Conservation (phyloP, 2,797 vertebrate genomes). For the Micromesistius poutassou region DNA sequence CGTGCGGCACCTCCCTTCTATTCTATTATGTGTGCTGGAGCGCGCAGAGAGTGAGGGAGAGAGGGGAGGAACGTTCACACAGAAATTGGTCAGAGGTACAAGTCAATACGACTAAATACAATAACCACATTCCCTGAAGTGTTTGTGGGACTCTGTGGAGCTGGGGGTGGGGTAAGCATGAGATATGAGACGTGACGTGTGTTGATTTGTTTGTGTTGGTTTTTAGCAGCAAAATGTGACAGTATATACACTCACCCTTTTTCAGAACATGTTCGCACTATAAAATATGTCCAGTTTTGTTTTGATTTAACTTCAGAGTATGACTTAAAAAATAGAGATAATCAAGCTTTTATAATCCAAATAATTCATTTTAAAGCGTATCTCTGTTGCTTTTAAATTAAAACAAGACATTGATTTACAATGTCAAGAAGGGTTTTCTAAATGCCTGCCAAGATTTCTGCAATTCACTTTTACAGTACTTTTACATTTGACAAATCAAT, state of each 20-base stretch:
- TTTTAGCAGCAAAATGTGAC: background rate
- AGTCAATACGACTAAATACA: conserved; percentile 55
- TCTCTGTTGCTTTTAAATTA: background rate
- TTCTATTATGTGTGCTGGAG: conserved; percentile 53
- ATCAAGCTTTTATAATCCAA: background rate
- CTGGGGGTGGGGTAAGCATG: background rate
- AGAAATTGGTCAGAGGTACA: conserved; percentile 24
- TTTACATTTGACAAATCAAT: no score
- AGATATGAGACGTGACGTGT: background rate
- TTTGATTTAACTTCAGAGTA: background rate
- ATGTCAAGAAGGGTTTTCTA: background rate
- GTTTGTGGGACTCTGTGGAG: background rate
- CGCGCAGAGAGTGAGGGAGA: conserved; percentile 28
- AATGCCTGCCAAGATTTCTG: background rate
- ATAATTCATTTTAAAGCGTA: background rate
- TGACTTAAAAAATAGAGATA: background rate
- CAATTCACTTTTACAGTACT: background rate
- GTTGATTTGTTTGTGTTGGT: background rate
- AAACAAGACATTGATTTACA: background rate
- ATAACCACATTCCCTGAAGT: conserved; percentile 18
- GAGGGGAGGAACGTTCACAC: conserved; percentile 33
- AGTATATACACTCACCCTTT: background rate
- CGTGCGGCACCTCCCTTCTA: conserved; percentile 37
- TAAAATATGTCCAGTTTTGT: no score
- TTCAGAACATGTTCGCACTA: no score